Conservation (phyloP, 2,888 invertebrate genomes). For the Tetragnatha montana region DNA sequence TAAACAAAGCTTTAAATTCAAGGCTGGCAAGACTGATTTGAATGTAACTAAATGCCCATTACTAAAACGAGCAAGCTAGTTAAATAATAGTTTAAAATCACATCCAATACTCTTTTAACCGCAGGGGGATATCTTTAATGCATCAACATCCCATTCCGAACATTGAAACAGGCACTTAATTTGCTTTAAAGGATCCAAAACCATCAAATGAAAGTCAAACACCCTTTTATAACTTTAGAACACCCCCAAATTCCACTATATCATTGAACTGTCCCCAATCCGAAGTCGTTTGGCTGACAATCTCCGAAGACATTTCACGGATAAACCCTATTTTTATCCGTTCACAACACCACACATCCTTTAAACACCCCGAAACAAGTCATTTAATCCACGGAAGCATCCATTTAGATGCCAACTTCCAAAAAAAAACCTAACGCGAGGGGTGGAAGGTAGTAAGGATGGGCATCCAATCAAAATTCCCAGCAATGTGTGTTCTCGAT, state of each 20-base stretch:
- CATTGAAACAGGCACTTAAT: neutral
- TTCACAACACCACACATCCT: neutral
- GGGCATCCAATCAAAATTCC: conserved; percentile 42
- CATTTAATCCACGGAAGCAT: conserved; percentile 34
- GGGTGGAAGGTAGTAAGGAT: neutral
- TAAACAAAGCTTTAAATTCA: too few relatives aligned
- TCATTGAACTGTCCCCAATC: neutral
- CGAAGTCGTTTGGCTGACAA: neutral
- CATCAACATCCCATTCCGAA: neutral
- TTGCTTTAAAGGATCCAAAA: neutral
- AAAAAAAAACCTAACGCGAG: neutral
- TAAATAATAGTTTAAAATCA: too few relatives aligned
- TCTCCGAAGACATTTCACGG: neutral
- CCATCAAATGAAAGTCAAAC: neutral
- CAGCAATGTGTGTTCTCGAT: conserved; percentile 18
- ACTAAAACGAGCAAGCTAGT: too few relatives aligned
- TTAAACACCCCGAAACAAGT: conserved; percentile 33
- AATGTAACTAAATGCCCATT: too few relatives aligned
- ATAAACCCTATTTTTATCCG: conserved; percentile 3
- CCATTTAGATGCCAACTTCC: conserved; percentile 7
- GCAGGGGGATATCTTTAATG: neutral
- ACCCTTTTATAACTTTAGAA: neutral
- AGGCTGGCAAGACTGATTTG: too few relatives aligned
- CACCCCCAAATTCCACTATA: neutral
- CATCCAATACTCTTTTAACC: too few relatives aligned